Base-by-base conservation (phyloP, 1,140 invertebrate species). In the Orussus abietinus region DNA sequence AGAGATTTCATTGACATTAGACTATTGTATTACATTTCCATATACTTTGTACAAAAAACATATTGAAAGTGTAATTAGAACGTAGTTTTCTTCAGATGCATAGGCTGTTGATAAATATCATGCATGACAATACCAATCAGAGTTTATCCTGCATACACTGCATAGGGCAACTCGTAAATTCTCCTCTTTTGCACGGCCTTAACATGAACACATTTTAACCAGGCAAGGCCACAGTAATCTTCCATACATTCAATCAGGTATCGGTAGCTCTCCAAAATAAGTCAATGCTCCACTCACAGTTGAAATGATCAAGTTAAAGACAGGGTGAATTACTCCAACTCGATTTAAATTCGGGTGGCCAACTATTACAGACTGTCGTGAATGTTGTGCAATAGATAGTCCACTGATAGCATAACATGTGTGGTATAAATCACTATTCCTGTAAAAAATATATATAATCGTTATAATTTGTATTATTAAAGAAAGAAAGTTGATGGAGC, bases 381-480 rank as follows among this genome's bases (percentile, higher is more conserved):
- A 86, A 76, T 95, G 86, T 72, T 98, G 96, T 19, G 93, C 86
- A 37, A 97, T 77, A 13, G 94, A 92, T 12, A 98, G 72, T n/a
- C 96, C 96, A 75, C 92, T 94, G 3, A 98, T 70, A 2, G 86
- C 85, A 62, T 99, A 98, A 71, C 95, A 98, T 1, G 94, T 97
- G 63, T 99, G 96, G 69, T 98, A 98, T 41, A 90, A 82, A 75
- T 98, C 96, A 51, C 84, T 75, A 36, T 78, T 75, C 67, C 90
- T 93, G 71, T 44, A 79, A 81, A 60, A 39, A 56, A 65, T 55
- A 33, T 14, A 43, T 28, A 36, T 32, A 17, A 33, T 13, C 19
- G 18, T 41, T 26, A 14, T 36, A 13, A 26, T 13, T 26, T 20
- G 10, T 21, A 37, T 9, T 32, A 11, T 42, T 35, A 26, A 22